phyloP scores from a whole-genome alignment of 2,888 invertebrate genomes.

The Troglohyphantes excavatus region DNA sequence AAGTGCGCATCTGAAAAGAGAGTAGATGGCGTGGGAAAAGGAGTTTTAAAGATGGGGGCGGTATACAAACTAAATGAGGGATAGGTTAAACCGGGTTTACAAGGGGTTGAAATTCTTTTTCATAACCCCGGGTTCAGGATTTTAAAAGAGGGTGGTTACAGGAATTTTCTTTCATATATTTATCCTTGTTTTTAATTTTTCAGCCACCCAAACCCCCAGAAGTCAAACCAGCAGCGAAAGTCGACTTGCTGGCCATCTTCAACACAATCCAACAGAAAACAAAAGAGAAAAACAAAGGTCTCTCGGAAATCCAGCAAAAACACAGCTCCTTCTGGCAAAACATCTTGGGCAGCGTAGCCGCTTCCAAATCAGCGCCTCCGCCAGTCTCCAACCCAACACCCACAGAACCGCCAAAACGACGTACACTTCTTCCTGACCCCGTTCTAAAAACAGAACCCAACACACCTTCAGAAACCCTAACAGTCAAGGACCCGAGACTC shows the following conservation, averaged over 20 bases:
- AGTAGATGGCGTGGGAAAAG: no score
- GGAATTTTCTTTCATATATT: no score
- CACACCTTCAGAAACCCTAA: slow-evolving; percentile 1
- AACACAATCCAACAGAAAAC: slow-evolving; percentile 77
- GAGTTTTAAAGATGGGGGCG: no score
- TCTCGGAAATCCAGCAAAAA: not conserved
- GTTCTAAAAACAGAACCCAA: not conserved
- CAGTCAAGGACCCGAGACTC: slow-evolving; percentile 62
- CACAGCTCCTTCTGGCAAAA: slow-evolving; percentile 76
- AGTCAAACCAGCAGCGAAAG: slow-evolving; percentile 22
- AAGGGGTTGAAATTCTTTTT: no score
- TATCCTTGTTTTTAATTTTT: slow-evolving; percentile 14
- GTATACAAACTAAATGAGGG: no score
- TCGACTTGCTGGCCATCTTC: slow-evolving; percentile 80
- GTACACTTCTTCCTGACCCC: slow-evolving; percentile 62
- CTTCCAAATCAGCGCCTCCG: not conserved
- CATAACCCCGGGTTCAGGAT: no score
- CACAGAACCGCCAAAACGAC: slow-evolving; percentile 13
- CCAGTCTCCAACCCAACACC: not conserved
- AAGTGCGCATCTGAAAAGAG: no score
- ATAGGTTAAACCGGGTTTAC: no score
- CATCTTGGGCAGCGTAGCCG: slow-evolving; percentile 58
- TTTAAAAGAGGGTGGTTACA: no score
- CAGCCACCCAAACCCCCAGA: slow-evolving; percentile 58
- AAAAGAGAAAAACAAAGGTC: slow-evolving; percentile 35